phyloP scores from a whole-genome alignment of 2,888 invertebrate genomes.

The Ectemnius cavifrons region DNA sequence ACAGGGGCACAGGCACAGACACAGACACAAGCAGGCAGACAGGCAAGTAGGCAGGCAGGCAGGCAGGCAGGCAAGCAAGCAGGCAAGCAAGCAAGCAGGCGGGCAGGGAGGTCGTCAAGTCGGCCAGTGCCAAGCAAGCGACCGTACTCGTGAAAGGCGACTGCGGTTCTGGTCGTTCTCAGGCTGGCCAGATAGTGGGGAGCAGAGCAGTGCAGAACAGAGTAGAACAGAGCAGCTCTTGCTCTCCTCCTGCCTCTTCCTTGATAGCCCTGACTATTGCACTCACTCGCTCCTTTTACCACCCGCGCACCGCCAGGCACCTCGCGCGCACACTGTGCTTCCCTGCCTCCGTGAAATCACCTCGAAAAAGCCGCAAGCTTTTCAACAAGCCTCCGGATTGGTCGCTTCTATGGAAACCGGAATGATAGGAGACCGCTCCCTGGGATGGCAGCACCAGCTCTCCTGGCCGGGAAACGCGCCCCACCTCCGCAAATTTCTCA shows the following conservation, averaged over 20 bases:
- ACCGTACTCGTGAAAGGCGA: constrained; percentile 71
- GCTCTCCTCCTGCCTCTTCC: constrained; percentile 27
- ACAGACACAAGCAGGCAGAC: neutral
- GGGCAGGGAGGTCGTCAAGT: neutral
- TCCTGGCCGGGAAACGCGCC: neutral
- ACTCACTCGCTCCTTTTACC: constrained; percentile 38
- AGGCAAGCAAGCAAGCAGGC: no score
- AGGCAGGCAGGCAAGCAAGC: constrained; percentile 19
- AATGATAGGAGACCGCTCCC: constrained; percentile 40
- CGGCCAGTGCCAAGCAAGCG: constrained; percentile 50
- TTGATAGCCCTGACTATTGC: constrained; percentile 24
- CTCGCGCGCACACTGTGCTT: neutral
- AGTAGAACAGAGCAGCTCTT: no score
- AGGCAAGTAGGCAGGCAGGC: constrained; percentile 1
- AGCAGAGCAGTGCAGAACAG: neutral
- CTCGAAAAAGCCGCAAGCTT: constrained; percentile 48
- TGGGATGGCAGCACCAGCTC: constrained; percentile 52
- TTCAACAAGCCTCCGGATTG: constrained; percentile 45
- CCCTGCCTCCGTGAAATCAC: neutral
- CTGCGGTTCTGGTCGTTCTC: constrained; percentile 58
- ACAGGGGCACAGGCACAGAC: constrained; percentile 11
- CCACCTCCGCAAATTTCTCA: neutral
- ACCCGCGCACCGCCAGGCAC: constrained; percentile 23
- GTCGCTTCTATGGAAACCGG: constrained; percentile 27
- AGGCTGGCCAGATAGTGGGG: constrained; percentile 40